Conservation (phyloP, 2,113 vertebrate species). For the Oncorhynchus nerka region DNA sequence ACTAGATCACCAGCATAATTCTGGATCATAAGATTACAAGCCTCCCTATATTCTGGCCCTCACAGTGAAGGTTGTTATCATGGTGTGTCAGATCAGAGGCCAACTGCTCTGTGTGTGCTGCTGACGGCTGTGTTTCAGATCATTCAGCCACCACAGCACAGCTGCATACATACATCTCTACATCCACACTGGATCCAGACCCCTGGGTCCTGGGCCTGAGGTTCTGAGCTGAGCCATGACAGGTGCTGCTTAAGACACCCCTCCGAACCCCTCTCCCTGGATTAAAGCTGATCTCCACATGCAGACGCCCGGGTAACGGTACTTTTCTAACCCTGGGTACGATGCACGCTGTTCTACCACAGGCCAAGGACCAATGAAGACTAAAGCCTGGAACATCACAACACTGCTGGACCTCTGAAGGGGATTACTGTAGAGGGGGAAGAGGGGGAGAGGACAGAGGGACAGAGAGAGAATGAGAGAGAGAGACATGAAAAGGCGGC, state of each 20-base stretch:
- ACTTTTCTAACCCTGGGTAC: constrained; percentile 28
- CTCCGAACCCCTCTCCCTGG: constrained; percentile 50
- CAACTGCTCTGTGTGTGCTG: constrained; percentile 24
- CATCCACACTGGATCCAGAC: constrained; percentile 19
- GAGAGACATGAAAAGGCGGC: background rate
- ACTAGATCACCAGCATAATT: constrained; percentile 55
- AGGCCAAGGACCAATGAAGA: constrained; percentile 40
- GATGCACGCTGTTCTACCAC: constrained; percentile 46
- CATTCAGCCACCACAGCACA: constrained; percentile 65
- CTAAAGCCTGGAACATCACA: constrained; percentile 30
- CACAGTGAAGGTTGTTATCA: constrained; percentile 53
- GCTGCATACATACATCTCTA: constrained; percentile 43
- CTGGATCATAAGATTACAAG: constrained; percentile 63
- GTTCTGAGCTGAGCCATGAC: constrained; percentile 57
- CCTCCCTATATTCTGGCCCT: constrained; percentile 50
- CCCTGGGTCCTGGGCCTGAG: constrained; percentile 36
- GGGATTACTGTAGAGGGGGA: background rate
- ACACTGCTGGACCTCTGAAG: constrained; percentile 24
- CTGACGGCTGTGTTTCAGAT: constrained; percentile 48
- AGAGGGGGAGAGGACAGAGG: constrained; percentile 22
- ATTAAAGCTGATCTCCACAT: constrained; percentile 60
- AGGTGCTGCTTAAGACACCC: constrained; percentile 67
- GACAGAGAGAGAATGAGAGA: constrained; percentile 24
- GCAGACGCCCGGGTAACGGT: constrained; percentile 53
- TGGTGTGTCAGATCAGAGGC: constrained; percentile 54